Evolutionary conservation across 2,113 vertebrate species (phyloP).

Genomic region (Atherinomorus stipes): DNA sequence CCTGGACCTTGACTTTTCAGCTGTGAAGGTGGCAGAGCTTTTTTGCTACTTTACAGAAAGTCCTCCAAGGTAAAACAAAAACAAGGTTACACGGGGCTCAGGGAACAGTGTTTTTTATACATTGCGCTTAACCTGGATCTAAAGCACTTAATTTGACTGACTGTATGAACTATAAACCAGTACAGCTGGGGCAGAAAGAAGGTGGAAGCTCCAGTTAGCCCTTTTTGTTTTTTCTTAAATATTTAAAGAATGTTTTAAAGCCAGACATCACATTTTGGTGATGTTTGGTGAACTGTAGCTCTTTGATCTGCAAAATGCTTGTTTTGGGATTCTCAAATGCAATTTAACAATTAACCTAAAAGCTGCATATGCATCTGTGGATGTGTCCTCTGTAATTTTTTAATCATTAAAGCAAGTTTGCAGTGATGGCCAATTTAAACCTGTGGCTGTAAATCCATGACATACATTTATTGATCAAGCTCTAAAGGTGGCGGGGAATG

Average conservation of each 20-base stretch:
- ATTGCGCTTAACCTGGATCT: background rate
- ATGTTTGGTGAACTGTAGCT: too few relatives aligned
- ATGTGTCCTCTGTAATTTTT: background rate
- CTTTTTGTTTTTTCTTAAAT: too few relatives aligned
- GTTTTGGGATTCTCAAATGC: too few relatives aligned
- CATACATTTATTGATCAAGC: background rate
- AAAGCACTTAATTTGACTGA: background rate
- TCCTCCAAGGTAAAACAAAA: conserved; percentile 48
- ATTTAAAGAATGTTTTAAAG: too few relatives aligned
- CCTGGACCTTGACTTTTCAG: conserved; percentile 46
- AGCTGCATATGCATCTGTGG: too few relatives aligned
- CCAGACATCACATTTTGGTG: too few relatives aligned
- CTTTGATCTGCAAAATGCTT: too few relatives aligned
- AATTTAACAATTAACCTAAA: too few relatives aligned
- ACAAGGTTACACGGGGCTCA: conserved; percentile 48
- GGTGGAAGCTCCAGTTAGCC: too few relatives aligned
- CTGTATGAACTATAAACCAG: too few relatives aligned
- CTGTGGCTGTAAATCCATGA: background rate
- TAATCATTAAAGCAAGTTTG: background rate
- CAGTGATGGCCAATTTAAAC: too few relatives aligned
- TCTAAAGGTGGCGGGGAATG: background rate
- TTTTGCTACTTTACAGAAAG: conserved; percentile 56
- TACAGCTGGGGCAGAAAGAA: too few relatives aligned
- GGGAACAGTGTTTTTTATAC: background rate
- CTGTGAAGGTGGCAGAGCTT: conserved; percentile 49